These are phyloP conservation scores for Epinephelus coioides DNA, from an alignment of 2,797 vertebrate species.

Conservation along the genomic window DNA sequence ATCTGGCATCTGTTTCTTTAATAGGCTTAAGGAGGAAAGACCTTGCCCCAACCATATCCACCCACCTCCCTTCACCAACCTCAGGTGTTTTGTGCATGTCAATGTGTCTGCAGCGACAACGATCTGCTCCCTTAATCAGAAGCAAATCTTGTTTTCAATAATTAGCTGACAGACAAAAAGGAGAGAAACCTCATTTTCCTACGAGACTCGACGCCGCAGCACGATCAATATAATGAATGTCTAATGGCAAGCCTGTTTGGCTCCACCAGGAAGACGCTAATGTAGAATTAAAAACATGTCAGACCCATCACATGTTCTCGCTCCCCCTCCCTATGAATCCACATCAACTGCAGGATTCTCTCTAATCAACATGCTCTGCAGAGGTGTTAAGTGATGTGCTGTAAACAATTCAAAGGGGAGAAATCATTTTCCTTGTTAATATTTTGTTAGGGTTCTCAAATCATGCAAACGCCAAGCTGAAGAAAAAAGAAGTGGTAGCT, in stretches of 20 bases:
- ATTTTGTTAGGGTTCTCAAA: slow-evolving; percentile 7
- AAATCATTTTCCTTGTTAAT: slow-evolving; percentile 24
- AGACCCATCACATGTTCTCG: slow-evolving; percentile 56
- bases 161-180: slow-evolving; percentile 83
- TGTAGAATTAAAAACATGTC: slow-evolving; percentile 81
- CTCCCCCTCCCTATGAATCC: slow-evolving; percentile 47
- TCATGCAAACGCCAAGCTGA: not conserved
- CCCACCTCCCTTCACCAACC: slow-evolving; percentile 64
- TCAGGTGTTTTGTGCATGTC: slow-evolving; percentile 77
- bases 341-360: slow-evolving; percentile 48
- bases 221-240: slow-evolving; percentile 83
- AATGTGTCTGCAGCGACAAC: slow-evolving; percentile 73
- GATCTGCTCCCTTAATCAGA: slow-evolving; percentile 82
- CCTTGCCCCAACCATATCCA: slow-evolving; percentile 60
- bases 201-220: slow-evolving; percentile 58
- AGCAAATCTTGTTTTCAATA: slow-evolving; percentile 86
- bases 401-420: slow-evolving; percentile 50
- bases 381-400: slow-evolving; percentile 35
- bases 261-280: slow-evolving; percentile 70
- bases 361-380: slow-evolving; percentile 46
- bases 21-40: slow-evolving; percentile 74
- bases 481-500: not conserved
- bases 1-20: slow-evolving; percentile 73
- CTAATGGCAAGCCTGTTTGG: slow-evolving; percentile 74
- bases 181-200: slow-evolving; percentile 79